Conservation (phyloP, 2,113 vertebrate genomes). For the Amia ocellicauda region DNA sequence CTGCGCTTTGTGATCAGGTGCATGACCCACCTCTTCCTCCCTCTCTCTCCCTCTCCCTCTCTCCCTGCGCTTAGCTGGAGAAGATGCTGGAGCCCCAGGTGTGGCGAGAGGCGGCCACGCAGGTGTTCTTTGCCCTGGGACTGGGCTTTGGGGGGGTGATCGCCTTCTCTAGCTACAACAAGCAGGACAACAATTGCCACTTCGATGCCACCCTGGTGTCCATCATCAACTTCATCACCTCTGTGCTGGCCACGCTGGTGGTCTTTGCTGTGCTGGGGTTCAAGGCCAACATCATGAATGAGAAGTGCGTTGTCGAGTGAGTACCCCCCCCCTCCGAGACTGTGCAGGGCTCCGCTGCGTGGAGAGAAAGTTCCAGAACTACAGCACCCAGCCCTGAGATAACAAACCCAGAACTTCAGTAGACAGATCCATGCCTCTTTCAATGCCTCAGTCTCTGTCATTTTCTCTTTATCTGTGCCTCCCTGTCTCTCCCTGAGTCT, state of each 20-base stretch:
- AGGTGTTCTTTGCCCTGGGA: slow-evolving; percentile 95
- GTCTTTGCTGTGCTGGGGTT: slow-evolving; percentile 97
- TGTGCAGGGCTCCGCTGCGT: background rate
- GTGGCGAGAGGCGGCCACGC: slow-evolving; percentile 94
- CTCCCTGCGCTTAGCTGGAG: slow-evolving; percentile 72
- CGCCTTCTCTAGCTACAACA: slow-evolving; percentile 98
- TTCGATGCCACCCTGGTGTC: slow-evolving; percentile 92
- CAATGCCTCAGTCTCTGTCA: too few species aligned
- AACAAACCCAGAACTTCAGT: background rate
- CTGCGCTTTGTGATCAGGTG: background rate
- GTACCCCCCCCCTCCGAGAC: slow-evolving; percentile 42
- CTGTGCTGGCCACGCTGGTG: slow-evolving; percentile 90
- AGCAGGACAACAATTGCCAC: slow-evolving; percentile 98
- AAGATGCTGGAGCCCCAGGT: slow-evolving; percentile 98
- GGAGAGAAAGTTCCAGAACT: background rate
- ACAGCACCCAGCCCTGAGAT: background rate
- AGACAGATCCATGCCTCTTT: too few species aligned
- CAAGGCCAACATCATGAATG: slow-evolving; percentile 98
- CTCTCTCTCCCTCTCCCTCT: background rate
- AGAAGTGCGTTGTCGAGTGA: slow-evolving; percentile 97
- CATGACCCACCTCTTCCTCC: slow-evolving; percentile 8
- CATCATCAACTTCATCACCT: slow-evolving; percentile 95
- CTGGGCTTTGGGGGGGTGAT: slow-evolving; percentile 96
- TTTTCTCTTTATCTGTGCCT: too few species aligned
- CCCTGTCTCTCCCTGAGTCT: too few species aligned